A percentile compares a stretch with the other conserved stretches of the same genome.
Evolutionary conservation across 2,113 vertebrate species (phyloP).

Genomic region (Pycnonotus jocosus): DNA sequence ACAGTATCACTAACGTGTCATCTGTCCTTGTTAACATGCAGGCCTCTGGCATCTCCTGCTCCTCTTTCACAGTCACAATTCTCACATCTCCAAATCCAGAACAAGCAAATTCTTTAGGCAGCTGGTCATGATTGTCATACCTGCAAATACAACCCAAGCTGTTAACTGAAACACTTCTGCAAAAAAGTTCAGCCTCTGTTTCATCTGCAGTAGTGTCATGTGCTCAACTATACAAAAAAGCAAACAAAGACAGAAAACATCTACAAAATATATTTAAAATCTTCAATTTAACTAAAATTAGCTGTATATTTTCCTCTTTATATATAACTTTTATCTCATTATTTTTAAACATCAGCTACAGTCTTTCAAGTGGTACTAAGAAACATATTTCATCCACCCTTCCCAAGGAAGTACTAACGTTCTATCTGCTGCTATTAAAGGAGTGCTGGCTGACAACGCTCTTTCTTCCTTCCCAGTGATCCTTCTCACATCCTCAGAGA

Average conservation of each 20-base stretch:
- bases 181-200: not conserved
- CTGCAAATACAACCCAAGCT: not conserved
- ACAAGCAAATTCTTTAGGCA: not conserved
- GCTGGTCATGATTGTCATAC: not conserved
- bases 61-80: slow-evolving; percentile 3
- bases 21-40: not conserved
- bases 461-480: not conserved
- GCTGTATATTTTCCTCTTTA: not conserved
- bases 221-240: not conserved
- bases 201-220: not conserved
- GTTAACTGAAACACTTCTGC: not conserved
- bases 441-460: not conserved
- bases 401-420: not conserved
- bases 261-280: not conserved
- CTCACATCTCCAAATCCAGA: not conserved
- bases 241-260: not conserved
- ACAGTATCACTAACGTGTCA: slow-evolving; percentile 2
- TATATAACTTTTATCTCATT: not conserved
- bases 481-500: not conserved
- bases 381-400: not conserved
- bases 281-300: not conserved
- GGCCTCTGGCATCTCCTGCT: fast-evolving
- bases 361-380: not conserved
- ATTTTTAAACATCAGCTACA: fast-evolving
- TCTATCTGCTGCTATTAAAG: slow-evolving; percentile 6